phyloP scores from a whole-genome alignment of 2,113 vertebrate species.

The Camelus dromedarius region DNA sequence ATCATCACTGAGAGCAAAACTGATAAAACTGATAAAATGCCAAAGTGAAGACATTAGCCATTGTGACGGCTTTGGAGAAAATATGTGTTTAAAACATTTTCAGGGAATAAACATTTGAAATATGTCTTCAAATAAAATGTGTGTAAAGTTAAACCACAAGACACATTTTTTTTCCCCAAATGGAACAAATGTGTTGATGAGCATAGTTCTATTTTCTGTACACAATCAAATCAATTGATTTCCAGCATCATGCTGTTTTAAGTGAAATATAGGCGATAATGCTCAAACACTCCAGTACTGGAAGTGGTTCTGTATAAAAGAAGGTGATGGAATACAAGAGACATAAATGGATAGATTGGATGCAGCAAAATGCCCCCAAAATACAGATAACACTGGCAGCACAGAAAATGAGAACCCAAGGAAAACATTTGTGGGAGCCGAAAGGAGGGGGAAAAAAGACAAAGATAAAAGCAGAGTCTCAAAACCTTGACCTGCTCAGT shows the following conservation, averaged over 20 bases:
- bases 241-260: background rate
- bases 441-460: rapidly evolving
- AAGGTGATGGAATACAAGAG: background rate
- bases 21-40: background rate
- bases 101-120: background rate
- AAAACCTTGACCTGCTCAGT: slow-evolving; percentile 13
- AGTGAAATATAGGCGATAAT: background rate
- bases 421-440: background rate
- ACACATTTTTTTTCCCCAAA: background rate
- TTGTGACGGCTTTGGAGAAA: background rate
- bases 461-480: slow-evolving; percentile 30
- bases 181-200: background rate
- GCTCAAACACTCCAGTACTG: background rate
- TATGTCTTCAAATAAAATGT: background rate
- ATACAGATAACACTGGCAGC: background rate
- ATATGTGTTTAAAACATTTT: background rate
- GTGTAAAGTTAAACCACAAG: background rate
- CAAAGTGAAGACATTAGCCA: background rate
- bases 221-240: background rate
- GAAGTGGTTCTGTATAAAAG: background rate
- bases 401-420: background rate
- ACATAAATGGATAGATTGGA: background rate
- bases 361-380: slow-evolving; percentile 36
- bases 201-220: background rate
- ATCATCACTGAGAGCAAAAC: background rate